phyloP scores from a whole-genome alignment of 2,888 invertebrate genomes.

The Xylota segnis region DNA sequence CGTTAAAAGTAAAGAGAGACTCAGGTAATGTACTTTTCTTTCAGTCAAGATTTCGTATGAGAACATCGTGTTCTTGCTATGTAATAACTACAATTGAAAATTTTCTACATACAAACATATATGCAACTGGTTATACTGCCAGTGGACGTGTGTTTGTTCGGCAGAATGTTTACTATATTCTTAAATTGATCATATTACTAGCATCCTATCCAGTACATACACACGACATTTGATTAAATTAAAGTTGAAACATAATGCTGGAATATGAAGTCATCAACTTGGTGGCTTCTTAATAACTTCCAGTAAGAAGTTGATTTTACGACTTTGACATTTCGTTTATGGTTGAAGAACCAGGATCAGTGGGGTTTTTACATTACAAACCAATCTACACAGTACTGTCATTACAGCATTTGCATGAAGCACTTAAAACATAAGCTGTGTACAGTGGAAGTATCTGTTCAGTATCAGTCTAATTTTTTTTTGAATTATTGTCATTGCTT shows the following conservation, averaged over 20 bases:
- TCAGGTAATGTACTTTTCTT: not conserved
- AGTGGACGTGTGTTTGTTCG: not conserved
- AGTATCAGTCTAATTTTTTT: too few species aligned
- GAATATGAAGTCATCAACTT: not conserved
- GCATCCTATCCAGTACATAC: not conserved
- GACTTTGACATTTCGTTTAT: not conserved
- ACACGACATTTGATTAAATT: constrained; percentile 6
- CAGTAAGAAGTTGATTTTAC: too few species aligned
- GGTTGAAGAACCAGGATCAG: too few species aligned
- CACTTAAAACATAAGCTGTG: too few species aligned
- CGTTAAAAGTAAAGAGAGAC: not conserved
- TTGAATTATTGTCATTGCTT: too few species aligned
- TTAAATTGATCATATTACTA: constrained; percentile 2
- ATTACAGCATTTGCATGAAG: too few species aligned
- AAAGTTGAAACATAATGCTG: not conserved
- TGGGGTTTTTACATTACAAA: not conserved
- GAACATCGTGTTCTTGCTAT: constrained; percentile 10
- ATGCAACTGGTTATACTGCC: constrained; percentile 21
- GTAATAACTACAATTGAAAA: not conserved
- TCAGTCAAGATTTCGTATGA: not conserved
- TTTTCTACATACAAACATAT: too few species aligned
- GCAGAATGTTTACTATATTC: not conserved
- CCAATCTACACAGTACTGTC: too few species aligned
- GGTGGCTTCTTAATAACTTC: not conserved
- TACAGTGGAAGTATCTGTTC: too few species aligned